Evolutionary conservation across 1,140 invertebrate genomes (phyloP).

Genomic region (Protaetia brevitarsis): DNA sequence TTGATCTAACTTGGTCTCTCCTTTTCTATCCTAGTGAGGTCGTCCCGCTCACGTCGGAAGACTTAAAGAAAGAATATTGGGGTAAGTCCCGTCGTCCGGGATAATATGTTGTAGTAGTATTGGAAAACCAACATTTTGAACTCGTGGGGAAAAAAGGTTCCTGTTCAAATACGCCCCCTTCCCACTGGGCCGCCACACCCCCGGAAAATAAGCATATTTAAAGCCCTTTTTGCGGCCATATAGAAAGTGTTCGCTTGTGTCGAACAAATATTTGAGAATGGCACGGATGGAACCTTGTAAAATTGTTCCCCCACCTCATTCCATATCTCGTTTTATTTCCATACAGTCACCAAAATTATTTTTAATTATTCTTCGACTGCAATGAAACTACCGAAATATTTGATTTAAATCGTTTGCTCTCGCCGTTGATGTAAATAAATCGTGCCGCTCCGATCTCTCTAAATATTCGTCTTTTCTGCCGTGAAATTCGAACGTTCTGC

Average conservation of each 20-base stretch:
- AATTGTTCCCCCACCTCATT: too few relatives aligned
- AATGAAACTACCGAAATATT: too few relatives aligned
- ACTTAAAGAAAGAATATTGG: not conserved
- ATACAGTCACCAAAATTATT: too few relatives aligned
- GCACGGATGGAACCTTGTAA: not conserved
- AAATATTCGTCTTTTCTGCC: too few relatives aligned
- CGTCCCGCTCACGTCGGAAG: not conserved
- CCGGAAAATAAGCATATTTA: not conserved
- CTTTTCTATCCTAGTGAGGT: not conserved
- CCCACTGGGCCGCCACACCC: too few relatives aligned
- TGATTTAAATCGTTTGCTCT: too few relatives aligned
- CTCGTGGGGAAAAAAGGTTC: not conserved
- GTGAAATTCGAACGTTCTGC: too few relatives aligned
- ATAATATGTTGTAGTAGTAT: slow-evolving; percentile 7
- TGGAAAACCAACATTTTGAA: not conserved
- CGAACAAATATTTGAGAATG: not conserved
- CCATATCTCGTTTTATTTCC: too few relatives aligned
- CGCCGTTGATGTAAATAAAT: too few relatives aligned
- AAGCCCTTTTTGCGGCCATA: not conserved
- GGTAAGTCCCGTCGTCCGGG: not conserved
- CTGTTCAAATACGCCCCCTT: not conserved
- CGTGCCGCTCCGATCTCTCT: too few relatives aligned
- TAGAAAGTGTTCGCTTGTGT: not conserved
- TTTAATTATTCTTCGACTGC: too few relatives aligned
- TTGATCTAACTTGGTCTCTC: slow-evolving; percentile 17